phyloP scores from a whole-genome alignment of 2,113 vertebrate species.

The Ceyx melanurus region DNA sequence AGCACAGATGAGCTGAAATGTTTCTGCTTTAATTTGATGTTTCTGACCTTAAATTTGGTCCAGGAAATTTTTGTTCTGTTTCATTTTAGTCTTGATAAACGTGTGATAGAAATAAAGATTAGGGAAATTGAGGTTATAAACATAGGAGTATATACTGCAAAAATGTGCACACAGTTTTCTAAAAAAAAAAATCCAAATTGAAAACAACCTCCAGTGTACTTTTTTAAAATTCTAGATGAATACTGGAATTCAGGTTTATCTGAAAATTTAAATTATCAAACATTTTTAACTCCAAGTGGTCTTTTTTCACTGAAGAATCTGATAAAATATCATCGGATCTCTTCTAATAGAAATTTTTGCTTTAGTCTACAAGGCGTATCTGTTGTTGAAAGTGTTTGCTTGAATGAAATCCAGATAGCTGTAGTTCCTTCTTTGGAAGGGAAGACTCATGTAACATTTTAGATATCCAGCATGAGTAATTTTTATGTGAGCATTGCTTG shows the following conservation, averaged over 20 bases:
- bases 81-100: background rate
- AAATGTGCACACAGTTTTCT: background rate
- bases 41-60: background rate
- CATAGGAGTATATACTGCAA: background rate
- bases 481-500: constrained; percentile 26
- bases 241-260: background rate
- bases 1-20: background rate
- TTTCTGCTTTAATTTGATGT: background rate
- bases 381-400: constrained; percentile 24
- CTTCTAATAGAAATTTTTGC: background rate
- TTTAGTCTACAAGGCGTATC: background rate
- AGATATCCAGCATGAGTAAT: constrained; percentile 34
- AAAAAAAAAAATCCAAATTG: background rate
- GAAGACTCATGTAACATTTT: constrained; percentile 14
- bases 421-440: background rate
- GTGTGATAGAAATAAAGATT: background rate
- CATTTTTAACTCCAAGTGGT: background rate
- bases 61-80: background rate
- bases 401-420: background rate
- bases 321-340: background rate
- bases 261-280: background rate
- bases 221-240: background rate
- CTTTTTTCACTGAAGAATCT: background rate
- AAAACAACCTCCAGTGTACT: background rate
- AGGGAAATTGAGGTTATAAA: background rate